These are phyloP conservation scores for Lissonota sp. DNA, from an alignment of 2,888 invertebrate genomes.

Conservation along the genomic window DNA sequence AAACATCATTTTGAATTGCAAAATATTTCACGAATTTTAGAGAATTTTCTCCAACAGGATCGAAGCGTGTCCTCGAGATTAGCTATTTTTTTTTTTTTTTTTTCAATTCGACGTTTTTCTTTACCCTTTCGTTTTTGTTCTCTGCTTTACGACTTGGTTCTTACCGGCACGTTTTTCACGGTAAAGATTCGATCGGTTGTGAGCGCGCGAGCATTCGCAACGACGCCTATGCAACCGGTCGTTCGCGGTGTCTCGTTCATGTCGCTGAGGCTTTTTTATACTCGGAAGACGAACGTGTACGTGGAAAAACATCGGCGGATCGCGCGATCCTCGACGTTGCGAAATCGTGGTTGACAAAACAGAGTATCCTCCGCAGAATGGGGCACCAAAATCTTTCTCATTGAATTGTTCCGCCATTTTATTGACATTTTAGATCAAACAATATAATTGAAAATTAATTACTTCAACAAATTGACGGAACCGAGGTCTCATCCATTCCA, in stretches of 20 bases:
- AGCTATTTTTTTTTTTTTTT: background rate
- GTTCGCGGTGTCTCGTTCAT: conserved; percentile 5
- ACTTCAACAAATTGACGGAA: too few relatives aligned
- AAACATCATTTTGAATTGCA: too few relatives aligned
- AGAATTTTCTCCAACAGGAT: conserved; percentile 1
- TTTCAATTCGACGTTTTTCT: background rate
- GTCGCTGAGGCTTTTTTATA: conserved; percentile 26
- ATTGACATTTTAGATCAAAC: too few relatives aligned
- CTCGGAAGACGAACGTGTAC: conserved; percentile 65
- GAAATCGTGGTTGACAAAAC: conserved; percentile 19
- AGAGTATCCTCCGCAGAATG: too few relatives aligned
- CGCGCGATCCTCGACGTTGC: conserved; percentile 11
- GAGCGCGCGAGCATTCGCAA: conserved; percentile 56
- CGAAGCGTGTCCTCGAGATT: background rate
- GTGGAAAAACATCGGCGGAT: conserved; percentile 51
- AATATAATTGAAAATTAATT: too few relatives aligned
- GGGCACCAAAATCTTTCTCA: too few relatives aligned
- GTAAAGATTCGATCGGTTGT: conserved; percentile 66
- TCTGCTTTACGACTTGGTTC: conserved; percentile 20
- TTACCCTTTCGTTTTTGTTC: background rate
- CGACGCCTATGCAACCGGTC: conserved; percentile 14
- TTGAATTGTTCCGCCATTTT: too few relatives aligned
- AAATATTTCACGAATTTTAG: too few relatives aligned
- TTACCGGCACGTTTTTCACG: conserved; percentile 63
- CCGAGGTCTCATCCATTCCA: too few relatives aligned